Base-by-base conservation (phyloP, 2,797 vertebrate genomes). In the Phoxinus dragarum region DNA sequence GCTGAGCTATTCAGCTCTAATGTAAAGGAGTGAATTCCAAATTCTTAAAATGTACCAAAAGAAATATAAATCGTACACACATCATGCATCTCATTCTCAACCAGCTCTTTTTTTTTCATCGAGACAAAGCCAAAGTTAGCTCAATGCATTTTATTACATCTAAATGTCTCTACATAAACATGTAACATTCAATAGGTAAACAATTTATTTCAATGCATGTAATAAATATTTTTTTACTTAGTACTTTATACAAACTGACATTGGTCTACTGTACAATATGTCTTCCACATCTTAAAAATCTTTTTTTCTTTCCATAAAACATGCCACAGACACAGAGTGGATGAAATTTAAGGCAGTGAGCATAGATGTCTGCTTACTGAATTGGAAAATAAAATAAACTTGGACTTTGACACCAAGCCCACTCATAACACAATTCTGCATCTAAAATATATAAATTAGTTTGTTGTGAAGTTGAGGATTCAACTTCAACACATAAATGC, bases 111-210 rank as follows among this genome's bases (percentile, higher is more conserved):
- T 21, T 36, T 21, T 5, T 16, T 0, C 36, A 81, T 27, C 80
- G 71, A 56, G 44, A 81, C 36, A 87, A 79, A 47, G 71, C 61
- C 49, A 89, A 80, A 88, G 83, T 81, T 96, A 96, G 95, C 96
- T 94, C 95, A 97, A 97, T 97, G 96, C 93, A 93, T 97, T 99
- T 98, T 98, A 99, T 98, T 98, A 98, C 98, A 97, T 97, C 97
- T 98, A 98, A 97, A 98, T 96, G 96, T 96, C 96, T 97, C 97
- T 98, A 99, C 97, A 98, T 96, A 97, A 98, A 98, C 97, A 97
- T 94, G 95, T 96, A 98, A 99, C 97, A 98, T 98, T 98, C 97
- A 98, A 96, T 96, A 97, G 94, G 96, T 97, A 98, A 98, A 99
- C 96, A 97, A 96, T 96, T 96, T 97, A 94, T 96, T 97, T 93